Conservation (phyloP, 2,888 invertebrate species). For the Bombylius major region DNA sequence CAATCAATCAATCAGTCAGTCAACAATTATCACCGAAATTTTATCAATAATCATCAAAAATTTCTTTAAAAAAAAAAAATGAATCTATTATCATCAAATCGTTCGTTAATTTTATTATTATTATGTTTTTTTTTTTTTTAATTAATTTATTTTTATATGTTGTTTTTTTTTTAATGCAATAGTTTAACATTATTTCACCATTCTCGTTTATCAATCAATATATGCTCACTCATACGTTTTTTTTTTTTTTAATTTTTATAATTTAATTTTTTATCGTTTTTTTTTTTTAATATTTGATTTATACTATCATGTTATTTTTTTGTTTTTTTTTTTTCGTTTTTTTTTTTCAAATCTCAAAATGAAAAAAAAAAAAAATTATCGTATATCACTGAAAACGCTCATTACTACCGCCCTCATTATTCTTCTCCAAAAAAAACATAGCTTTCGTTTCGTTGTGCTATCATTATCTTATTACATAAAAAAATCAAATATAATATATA, state of each 20-base stretch:
- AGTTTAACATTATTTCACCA: no score
- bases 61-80: no score
- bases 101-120: no score
- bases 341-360: not conserved
- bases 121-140: no score
- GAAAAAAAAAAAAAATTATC: not conserved
- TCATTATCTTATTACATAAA: not conserved
- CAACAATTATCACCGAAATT: no score
- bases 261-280: not conserved
- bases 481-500: not conserved
- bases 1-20: no score
- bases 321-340: not conserved
- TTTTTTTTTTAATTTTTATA: not conserved
- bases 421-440: not conserved
- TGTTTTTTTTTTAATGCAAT: no score
- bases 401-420: not conserved
- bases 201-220: no score
- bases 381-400: constrained; percentile 8
- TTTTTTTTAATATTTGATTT: not conserved
- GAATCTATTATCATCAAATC: no score
- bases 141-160: no score
- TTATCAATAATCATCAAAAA: no score
- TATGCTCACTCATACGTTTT: not conserved
- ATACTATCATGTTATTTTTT: not conserved
- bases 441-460: not conserved